Evolutionary conservation across 35 echinoderm and acorn worm species (phyloP), one percentile per base, ranked within the genome.

Genomic region (Strongylocentrotus purpuratus): DNA sequence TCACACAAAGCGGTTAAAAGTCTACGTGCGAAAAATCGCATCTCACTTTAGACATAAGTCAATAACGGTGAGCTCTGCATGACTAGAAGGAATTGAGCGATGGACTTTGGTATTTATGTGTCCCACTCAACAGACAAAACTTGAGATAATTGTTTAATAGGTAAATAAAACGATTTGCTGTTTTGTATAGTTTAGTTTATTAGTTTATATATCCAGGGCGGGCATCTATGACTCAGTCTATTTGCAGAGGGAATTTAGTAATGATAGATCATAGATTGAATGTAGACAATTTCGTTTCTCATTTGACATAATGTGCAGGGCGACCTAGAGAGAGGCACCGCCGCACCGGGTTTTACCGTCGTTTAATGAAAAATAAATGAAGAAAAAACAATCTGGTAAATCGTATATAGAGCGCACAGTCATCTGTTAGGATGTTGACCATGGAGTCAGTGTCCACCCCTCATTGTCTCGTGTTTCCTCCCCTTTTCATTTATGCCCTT

Each of bases 131-230:
- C 22, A 28, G 65, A 78, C 65, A 78, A 78, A 78, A 78, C 15
- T 78, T 78, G 65, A 78, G 65, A 78, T 78, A 78, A 78, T 78
- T 78, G 65, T 78, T 78, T 78, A 78, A 78, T 78, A 22, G 65
- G 65, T 78, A 78, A 78, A 78, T 78, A 78, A 78, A 78, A 78
- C 28, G 65, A 78, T 78, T 78, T 78, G 65, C 65, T 78, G 20
- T 28, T 78, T 78, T 55, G 11, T 59, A 17, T 59, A 41, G 0
- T 41, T 41, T 41, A 41, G 35, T 41, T 41, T 41, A 41, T 59
- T 28, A 8, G 65, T 78, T 78, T 28, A 78, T 78, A 28, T 78
- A 78, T n/a, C 25, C 22, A 78, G 65, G 65, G 65, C 65, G 65
- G 18, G 65, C 65, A 78, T 78, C 22, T 28, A 78, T 78, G 65